Percentiles rank a stretch among this genome's conserved stretches.
These are phyloP conservation scores for Tetrax tetrax DNA, from an alignment of 2,113 vertebrate genomes.

Conservation along the genomic window DNA sequence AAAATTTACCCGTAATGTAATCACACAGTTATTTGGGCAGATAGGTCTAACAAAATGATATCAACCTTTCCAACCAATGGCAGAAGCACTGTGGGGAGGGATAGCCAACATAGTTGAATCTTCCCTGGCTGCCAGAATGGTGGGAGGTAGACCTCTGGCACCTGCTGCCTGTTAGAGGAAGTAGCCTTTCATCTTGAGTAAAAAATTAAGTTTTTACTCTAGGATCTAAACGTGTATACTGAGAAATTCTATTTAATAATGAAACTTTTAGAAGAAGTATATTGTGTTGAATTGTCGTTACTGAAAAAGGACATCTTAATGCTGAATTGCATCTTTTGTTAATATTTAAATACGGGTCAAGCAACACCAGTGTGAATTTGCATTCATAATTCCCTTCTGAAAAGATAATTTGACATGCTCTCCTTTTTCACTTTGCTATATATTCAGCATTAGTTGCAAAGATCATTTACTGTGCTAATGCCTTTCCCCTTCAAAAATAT, in stretches of 20 bases:
- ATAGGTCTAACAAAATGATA: neutral
- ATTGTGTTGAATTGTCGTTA: neutral
- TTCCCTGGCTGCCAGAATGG: neutral
- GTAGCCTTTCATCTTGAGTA: neutral
- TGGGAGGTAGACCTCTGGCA: slow-evolving; percentile 3
- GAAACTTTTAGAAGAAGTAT: slow-evolving; percentile 13
- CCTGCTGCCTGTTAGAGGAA: neutral
- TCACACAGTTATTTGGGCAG: neutral
- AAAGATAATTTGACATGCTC: slow-evolving; percentile 53
- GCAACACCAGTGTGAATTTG: slow-evolving; percentile 40
- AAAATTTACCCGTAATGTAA: slow-evolving; percentile 16
- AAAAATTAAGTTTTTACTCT: slow-evolving; percentile 21
- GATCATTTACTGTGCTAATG: slow-evolving; percentile 56
- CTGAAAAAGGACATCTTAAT: slow-evolving; percentile 22
- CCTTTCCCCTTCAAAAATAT: slow-evolving; percentile 40
- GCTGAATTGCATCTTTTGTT: slow-evolving; percentile 25
- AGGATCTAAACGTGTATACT: neutral
- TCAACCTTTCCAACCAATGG: neutral
- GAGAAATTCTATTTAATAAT: slow-evolving; percentile 5
- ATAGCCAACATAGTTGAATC: neutral
- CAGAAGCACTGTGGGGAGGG: neutral
- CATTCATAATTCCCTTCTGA: slow-evolving; percentile 56
- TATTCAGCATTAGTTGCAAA: slow-evolving; percentile 45
- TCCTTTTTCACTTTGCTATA: slow-evolving; percentile 19
- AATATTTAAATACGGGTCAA: slow-evolving; percentile 47